Base-by-base conservation (phyloP, 2,113 vertebrate genomes). In the Gallinago media region DNA sequence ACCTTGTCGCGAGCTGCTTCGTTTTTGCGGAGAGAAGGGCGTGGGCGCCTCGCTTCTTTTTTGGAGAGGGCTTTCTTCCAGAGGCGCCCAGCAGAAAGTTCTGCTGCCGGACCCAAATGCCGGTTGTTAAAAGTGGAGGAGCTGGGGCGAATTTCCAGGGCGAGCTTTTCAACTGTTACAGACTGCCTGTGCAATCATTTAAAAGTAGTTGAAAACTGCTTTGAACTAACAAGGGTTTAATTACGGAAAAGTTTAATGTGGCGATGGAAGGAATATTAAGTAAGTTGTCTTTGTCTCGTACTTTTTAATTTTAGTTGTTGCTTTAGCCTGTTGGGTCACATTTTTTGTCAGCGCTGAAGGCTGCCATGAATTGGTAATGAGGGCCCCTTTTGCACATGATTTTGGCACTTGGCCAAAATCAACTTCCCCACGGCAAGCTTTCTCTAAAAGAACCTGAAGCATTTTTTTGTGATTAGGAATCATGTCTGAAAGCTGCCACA, bases 291-390 rank as follows among this genome's bases (percentile, higher is more conserved):
- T 98, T 98, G 98, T 98, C 96, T 98, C 96, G 71, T 98, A 98
- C 97, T 98, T 98, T 98, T 98, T 98, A 98, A 98, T 98, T 98
- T 98, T 98, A 97, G 97, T 98, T 97, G 95, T 97, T 97, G 97
- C 97, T 98, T 98, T 96, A 98, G 98, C 98, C 98, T 98, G 98
- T 98, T 98, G 98, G 97, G 98, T 98, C 98, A 98, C 98, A 98
- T 98, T 98, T 98, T 98, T 98, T 98, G 98, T 98, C 97, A 98
- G 97, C 31, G 89, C 98, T 98, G 97, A 98, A 98, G 98, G 98
- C 98, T 98, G 98, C 97, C 97, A 98, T 98, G 98, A 98, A 98
- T 99, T 98, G 97, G 97, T 98, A 98, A 98, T 98, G 98, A 99
- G 98, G 97, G 97, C 98, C 98, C 97, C 97, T 96, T 98, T 98